phyloP scores from a whole-genome alignment of 2,113 vertebrate genomes.

The Syngnathus typhle region DNA sequence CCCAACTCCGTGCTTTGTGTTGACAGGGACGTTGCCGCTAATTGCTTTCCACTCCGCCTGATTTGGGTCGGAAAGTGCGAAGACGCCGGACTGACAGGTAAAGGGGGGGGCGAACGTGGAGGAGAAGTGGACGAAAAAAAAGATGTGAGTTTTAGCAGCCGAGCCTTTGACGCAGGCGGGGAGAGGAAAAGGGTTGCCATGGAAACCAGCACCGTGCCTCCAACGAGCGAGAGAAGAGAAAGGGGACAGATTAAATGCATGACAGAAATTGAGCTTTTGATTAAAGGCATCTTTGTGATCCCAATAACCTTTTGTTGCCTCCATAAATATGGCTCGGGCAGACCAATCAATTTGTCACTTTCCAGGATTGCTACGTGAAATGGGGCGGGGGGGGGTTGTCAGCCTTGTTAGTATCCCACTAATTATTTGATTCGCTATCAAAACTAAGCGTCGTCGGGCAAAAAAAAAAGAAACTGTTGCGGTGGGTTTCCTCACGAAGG shows the following conservation, averaged over 20 bases:
- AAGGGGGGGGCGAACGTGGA: background rate
- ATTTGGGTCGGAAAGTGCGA: background rate
- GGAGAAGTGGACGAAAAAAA: slow-evolving; percentile 12
- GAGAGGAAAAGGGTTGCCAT: slow-evolving; percentile 65
- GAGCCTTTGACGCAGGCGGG: slow-evolving; percentile 54
- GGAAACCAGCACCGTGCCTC: slow-evolving; percentile 60
- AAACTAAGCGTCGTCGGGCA: slow-evolving; percentile 10
- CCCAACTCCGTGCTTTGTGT: background rate
- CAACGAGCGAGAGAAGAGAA: slow-evolving; percentile 45
- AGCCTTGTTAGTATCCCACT: slow-evolving; percentile 45
- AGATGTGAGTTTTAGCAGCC: slow-evolving; percentile 44
- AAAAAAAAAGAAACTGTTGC: background rate
- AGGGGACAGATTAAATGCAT: slow-evolving; percentile 25
- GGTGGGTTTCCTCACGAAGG: background rate
- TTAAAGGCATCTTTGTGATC: slow-evolving; percentile 27
- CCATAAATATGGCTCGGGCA: background rate
- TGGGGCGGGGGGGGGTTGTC: slow-evolving; percentile 19
- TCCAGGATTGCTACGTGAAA: slow-evolving; percentile 1
- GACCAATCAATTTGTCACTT: background rate
- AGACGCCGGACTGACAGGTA: background rate
- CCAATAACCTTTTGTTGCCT: background rate
- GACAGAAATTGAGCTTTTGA: slow-evolving; percentile 31
- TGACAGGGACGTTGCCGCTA: background rate
- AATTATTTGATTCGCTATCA: slow-evolving; percentile 41
- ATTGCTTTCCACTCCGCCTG: background rate